Evolutionary conservation across 2,888 invertebrate genomes (phyloP).

Genomic region (Allygus modestus): DNA sequence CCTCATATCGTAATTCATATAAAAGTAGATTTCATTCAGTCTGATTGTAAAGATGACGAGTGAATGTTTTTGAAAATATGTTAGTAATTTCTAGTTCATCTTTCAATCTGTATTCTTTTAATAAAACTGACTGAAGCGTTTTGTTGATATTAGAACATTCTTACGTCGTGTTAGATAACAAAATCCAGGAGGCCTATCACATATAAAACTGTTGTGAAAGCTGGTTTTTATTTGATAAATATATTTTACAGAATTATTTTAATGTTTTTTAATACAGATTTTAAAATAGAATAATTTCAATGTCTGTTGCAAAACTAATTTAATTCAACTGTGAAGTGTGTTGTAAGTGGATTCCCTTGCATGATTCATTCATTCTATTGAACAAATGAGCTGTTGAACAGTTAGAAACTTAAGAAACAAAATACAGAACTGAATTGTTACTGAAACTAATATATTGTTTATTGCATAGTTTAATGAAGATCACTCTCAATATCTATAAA

Average conservation of each 20-base stretch:
- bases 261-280: no score
- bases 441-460: conserved; percentile 22
- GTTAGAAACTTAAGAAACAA: background rate
- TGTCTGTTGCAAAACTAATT: no score
- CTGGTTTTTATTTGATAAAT: no score
- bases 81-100: background rate
- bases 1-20: background rate
- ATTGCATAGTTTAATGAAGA: conserved; percentile 16
- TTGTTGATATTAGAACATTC: no score
- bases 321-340: no score
- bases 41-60: background rate
- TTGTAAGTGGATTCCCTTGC: no score
- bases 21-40: background rate
- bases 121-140: background rate
- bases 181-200: no score
- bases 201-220: no score
- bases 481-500: conserved; percentile 9
- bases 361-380: background rate
- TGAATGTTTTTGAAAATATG: background rate
- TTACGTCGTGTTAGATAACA: no score
- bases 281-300: no score
- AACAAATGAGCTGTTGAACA: conserved; percentile 23
- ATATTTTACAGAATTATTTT: no score
- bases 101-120: background rate
- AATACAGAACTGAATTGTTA: conserved; percentile 27